phyloP scores from a whole-genome alignment of 2,113 vertebrate species.

The Spheniscus mendiculus region DNA sequence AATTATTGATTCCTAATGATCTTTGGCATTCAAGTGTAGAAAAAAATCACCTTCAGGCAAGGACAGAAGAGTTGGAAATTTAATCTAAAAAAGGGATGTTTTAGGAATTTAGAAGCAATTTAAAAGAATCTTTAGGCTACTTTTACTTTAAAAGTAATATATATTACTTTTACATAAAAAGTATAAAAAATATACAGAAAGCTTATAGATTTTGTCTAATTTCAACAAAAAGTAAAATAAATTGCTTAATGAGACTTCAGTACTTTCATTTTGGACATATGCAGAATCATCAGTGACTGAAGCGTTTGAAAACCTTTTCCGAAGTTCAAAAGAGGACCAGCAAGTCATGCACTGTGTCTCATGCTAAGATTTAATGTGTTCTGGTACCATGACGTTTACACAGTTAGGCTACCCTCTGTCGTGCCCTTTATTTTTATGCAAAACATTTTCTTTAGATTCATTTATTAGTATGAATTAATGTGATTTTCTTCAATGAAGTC shows the following conservation, averaged over 20 bases:
- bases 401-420: not conserved
- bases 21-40: not conserved
- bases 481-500: not conserved
- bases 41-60: not conserved
- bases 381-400: not conserved
- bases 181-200: not conserved
- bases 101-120: not conserved
- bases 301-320: not conserved
- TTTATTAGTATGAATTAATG: not conserved
- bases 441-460: not conserved
- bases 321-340: not conserved
- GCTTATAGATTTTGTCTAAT: not conserved
- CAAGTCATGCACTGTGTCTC: not conserved
- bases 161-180: not conserved
- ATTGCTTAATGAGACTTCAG: not conserved
- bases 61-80: not conserved
- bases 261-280: not conserved
- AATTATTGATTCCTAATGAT: not conserved
- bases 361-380: not conserved
- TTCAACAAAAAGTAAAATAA: not conserved
- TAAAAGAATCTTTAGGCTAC: not conserved
- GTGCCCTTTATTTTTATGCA: not conserved
- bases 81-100: not conserved
- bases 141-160: not conserved
- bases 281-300: not conserved